A percentile compares a stretch with the other conserved stretches of the same genome.
These are phyloP conservation scores for Porites divaricata DNA, from an alignment of 92 coral and sea anemone species.

Conservation along the genomic window DNA sequence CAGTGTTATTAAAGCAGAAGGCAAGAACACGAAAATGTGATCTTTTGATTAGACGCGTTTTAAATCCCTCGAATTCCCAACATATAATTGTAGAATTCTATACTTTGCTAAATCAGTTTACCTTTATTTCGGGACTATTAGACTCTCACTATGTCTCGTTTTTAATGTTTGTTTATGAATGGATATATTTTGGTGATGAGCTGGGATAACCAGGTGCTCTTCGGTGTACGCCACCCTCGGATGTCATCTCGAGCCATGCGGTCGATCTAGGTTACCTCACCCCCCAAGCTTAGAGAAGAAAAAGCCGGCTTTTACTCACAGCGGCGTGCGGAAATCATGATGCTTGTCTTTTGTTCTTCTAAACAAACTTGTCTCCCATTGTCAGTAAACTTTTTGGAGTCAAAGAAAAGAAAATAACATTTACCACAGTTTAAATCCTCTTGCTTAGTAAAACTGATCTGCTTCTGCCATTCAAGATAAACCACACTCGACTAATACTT, in stretches of 20 bases:
- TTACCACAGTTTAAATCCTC: slow-evolving; percentile 46
- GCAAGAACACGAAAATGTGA: neutral
- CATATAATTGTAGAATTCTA: neutral
- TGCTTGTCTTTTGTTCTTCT: slow-evolving; percentile 29
- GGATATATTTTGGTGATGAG: slow-evolving; percentile 2
- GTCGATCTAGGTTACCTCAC: slow-evolving; percentile 18
- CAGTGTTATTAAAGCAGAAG: slow-evolving; percentile 10
- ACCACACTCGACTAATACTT: neutral
- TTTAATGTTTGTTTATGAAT: neutral
- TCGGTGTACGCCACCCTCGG: slow-evolving; percentile 1
- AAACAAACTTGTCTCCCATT: slow-evolving; percentile 33
- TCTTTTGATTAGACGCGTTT: neutral
- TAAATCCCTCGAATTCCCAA: neutral
- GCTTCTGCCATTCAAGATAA: slow-evolving; percentile 4
- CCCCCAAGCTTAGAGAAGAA: slow-evolving; percentile 28
- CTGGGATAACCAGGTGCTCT: slow-evolving; percentile 10
- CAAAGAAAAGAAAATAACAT: slow-evolving; percentile 39
- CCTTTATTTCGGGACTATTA: neutral
- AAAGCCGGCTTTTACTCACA: slow-evolving; percentile 29
- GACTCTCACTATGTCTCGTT: neutral
- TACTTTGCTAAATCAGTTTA: neutral
- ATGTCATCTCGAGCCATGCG: slow-evolving; percentile 40
- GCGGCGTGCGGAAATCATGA: slow-evolving; percentile 40
- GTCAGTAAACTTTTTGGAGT: slow-evolving; percentile 46
- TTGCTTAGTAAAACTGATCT: slow-evolving; percentile 36